Evolutionary conservation across 2,888 invertebrate genomes (phyloP).

Genomic region (Quadriops clusia): DNA sequence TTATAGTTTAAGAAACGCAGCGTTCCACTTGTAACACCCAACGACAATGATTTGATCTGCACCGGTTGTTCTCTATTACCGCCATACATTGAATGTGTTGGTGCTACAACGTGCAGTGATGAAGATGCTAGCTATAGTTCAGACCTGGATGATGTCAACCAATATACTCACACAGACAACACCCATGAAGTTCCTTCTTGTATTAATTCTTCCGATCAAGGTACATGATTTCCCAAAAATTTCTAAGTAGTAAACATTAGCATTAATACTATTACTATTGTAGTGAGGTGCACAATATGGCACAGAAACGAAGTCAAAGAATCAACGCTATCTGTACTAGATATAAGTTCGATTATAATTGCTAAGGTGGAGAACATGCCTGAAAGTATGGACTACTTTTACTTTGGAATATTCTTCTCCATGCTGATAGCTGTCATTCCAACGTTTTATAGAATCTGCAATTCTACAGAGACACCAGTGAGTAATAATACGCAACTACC

Average conservation of each 20-base stretch:
- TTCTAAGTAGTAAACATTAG: too few relatives aligned
- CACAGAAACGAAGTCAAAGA: conserved; percentile 82
- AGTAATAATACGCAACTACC: conserved; percentile 26
- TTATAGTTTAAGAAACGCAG: too few relatives aligned
- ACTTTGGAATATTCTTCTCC: conserved; percentile 52
- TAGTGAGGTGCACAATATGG: conserved; percentile 95
- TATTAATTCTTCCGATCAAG: not conserved
- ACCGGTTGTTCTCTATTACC: conserved; percentile 3
- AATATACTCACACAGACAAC: conserved; percentile 30
- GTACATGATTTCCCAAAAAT: conserved; percentile 1
- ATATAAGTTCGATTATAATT: conserved; percentile 90
- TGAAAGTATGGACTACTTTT: conserved; percentile 69
- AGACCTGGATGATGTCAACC: conserved; percentile 41
- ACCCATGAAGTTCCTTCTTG: conserved; percentile 25
- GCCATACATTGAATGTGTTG: conserved; percentile 77
- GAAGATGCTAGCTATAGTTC: conserved; percentile 78
- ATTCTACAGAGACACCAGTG: conserved; percentile 28
- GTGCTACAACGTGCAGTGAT: conserved; percentile 77
- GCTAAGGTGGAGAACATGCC: conserved; percentile 77
- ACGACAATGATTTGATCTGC: not conserved
- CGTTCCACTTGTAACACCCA: not conserved
- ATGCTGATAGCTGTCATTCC: conserved; percentile 51
- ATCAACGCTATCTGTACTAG: conserved; percentile 84
- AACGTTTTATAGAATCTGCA: conserved; percentile 41
- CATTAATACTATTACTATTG: conserved; percentile 13